phyloP scores from a whole-genome alignment of 2,888 invertebrate species.

The Melinaea marsaeus region DNA sequence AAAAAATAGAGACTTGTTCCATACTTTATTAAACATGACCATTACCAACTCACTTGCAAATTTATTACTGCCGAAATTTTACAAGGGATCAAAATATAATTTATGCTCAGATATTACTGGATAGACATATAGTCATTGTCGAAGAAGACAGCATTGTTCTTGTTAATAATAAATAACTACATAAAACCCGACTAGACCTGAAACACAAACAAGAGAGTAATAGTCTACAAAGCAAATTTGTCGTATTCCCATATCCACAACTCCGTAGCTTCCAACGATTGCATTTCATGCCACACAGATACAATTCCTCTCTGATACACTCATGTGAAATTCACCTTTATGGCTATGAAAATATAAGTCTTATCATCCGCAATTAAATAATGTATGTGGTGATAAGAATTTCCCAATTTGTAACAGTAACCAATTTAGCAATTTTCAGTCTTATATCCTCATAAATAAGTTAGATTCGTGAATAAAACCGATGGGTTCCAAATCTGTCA shows the following conservation, averaged over 20 bases:
- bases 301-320: not conserved
- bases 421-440: slow-evolving; percentile 22
- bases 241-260: slow-evolving; percentile 47
- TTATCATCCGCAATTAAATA: not conserved
- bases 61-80: no score
- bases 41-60: no score
- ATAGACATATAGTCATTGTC: slow-evolving; percentile 10
- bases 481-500: slow-evolving; percentile 36
- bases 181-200: slow-evolving; percentile 9
- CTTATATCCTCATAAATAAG: slow-evolving; percentile 27
- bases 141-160: slow-evolving; percentile 5
- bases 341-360: not conserved
- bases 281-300: not conserved
- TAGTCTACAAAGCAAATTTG: slow-evolving; percentile 53
- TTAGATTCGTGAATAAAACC: slow-evolving; percentile 15
- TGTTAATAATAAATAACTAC: slow-evolving; percentile 10
- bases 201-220: slow-evolving; percentile 42
- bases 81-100: no score
- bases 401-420: slow-evolving; percentile 1
- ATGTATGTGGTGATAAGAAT: slow-evolving; percentile 4
- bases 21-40: no score
- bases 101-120: not conserved
- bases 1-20: no score
- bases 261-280: slow-evolving; percentile 42
- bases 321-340: not conserved